Conservation (phyloP, 2,113 vertebrate species). For the Crypturellus undulatus region DNA sequence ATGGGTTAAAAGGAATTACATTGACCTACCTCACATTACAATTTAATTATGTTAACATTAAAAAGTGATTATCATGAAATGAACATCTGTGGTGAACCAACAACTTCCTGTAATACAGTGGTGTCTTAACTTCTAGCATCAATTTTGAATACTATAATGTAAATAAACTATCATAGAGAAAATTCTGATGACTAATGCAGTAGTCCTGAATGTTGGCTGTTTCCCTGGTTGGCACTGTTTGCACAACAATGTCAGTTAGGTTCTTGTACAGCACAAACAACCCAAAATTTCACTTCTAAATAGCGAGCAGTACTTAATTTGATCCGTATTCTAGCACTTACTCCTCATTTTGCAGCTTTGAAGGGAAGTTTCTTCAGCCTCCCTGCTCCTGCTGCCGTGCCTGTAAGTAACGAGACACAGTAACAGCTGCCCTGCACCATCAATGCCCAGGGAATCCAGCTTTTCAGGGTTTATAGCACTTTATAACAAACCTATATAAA, state of each 20-base stretch:
- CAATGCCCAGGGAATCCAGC: not conserved
- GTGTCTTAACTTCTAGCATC: not conserved
- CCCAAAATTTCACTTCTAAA: not conserved
- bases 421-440: fast-evolving
- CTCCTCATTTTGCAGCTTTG: not conserved
- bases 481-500: not conserved
- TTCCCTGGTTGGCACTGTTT: not conserved
- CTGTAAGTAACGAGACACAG: not conserved
- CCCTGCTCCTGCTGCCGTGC: not conserved
- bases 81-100: not conserved
- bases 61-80: not conserved
- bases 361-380: not conserved
- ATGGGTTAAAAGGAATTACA: not conserved
- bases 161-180: not conserved
- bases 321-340: not conserved
- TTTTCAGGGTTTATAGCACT: not conserved
- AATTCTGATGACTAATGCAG: not conserved
- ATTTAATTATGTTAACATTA: not conserved
- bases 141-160: not conserved
- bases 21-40: not conserved
- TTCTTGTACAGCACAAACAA: not conserved
- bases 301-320: not conserved
- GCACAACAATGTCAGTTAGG: not conserved
- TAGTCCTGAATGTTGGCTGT: not conserved
- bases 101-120: not conserved